A percentile compares a stretch with the other conserved stretches of the same genome.
phyloP scores from a whole-genome alignment of 2,888 invertebrate genomes.

The Eudasyphora cyanicolor region DNA sequence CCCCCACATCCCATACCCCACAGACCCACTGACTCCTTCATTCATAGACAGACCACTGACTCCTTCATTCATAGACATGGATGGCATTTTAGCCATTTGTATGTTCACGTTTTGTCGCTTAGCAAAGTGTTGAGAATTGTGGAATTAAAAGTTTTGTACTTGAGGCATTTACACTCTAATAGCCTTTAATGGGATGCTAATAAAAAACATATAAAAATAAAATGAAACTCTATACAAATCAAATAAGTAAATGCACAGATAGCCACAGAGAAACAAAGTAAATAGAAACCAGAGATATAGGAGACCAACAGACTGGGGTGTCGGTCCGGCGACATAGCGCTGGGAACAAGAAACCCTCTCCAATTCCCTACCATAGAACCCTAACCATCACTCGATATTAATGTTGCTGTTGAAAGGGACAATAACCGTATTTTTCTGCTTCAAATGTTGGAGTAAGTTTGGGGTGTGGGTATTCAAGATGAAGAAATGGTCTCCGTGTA shows the following conservation, averaged over 20 bases:
- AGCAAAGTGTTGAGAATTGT: slow-evolving; percentile 38
- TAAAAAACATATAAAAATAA: slow-evolving; percentile 51
- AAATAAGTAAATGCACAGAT: slow-evolving; percentile 39
- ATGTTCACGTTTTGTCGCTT: slow-evolving; percentile 23
- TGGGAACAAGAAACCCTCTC: background rate
- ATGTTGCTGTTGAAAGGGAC: slow-evolving; percentile 21
- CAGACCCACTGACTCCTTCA: background rate
- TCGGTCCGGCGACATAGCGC: background rate
- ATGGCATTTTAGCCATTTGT: background rate
- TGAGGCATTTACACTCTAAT: slow-evolving; percentile 58
- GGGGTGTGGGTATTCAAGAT: background rate
- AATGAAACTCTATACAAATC: slow-evolving; percentile 51
- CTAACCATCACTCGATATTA: background rate
- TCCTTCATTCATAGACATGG: background rate
- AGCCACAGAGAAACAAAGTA: no score
- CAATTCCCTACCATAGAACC: background rate
- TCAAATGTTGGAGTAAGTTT: slow-evolving; percentile 11
- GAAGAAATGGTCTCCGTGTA: background rate
- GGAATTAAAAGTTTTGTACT: slow-evolving; percentile 59
- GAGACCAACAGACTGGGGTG: background rate
- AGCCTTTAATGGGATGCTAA: slow-evolving; percentile 53
- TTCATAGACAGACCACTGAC: background rate
- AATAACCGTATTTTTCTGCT: slow-evolving; percentile 39
- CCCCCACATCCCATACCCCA: background rate
- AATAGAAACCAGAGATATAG: background rate